Percentiles rank a stretch among this genome's conserved stretches.
These are phyloP conservation scores for Syncerus caffer DNA, from an alignment of 2,797 vertebrate species.

Conservation along the genomic window DNA sequence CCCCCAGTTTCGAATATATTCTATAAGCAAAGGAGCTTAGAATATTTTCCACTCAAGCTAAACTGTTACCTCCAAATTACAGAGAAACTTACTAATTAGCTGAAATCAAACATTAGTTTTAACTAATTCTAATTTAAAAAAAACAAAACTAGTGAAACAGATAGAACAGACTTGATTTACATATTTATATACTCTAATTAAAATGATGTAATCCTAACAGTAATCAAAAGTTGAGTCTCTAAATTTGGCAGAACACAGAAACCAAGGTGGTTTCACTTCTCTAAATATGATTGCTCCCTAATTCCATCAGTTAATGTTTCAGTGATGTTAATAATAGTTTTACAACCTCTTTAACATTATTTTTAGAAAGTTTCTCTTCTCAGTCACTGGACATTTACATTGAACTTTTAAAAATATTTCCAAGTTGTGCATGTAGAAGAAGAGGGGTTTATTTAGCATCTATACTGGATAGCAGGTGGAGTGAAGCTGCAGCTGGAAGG, in stretches of 20 bases:
- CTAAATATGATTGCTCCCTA: not conserved
- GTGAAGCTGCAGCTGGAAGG: not conserved
- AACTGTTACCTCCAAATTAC: not conserved
- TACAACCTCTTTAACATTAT: not conserved
- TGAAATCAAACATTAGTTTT: conserved; percentile 35
- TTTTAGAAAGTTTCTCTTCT: not conserved
- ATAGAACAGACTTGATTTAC: not conserved
- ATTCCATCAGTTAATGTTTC: not conserved
- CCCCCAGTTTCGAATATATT: not conserved
- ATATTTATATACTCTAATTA: not conserved
- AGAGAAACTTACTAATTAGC: not conserved
- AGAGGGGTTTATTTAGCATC: not conserved
- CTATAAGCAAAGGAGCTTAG: not conserved
- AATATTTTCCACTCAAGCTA: not conserved
- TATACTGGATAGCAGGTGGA: not conserved
- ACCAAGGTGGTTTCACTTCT: conserved; percentile 9
- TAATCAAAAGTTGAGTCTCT: not conserved
- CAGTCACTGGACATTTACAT: not conserved
- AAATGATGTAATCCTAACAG: not conserved
- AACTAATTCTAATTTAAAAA: conserved; percentile 7
- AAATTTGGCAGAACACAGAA: not conserved
- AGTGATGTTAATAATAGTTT: not conserved
- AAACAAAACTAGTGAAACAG: not conserved
- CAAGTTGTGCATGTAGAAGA: not conserved
- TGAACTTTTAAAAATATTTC: not conserved